phyloP scores from a whole-genome alignment of 2,888 invertebrate genomes.

The Ophioninae sp. region DNA sequence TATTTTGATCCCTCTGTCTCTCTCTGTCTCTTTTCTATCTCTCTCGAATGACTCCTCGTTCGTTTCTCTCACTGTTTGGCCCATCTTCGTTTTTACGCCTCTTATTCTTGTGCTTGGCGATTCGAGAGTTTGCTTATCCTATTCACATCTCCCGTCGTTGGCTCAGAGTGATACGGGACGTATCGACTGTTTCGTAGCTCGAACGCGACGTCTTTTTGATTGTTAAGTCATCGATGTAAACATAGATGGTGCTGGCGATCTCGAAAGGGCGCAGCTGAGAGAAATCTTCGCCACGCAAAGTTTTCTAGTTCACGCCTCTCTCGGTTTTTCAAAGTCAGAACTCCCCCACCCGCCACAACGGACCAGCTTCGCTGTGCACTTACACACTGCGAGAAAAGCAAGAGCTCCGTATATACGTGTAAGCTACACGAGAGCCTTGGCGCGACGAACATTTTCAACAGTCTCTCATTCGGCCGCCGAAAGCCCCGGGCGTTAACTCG shows the following conservation, averaged over 20 bases:
- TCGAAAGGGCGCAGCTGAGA: background rate
- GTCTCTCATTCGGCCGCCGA: conserved; percentile 54
- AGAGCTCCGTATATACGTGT: conserved; percentile 15
- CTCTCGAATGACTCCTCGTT: background rate
- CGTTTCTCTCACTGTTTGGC: background rate
- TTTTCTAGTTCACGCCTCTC: conserved; percentile 6
- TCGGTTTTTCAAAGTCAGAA: background rate
- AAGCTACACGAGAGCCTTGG: conserved; percentile 22
- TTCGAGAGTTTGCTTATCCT: conserved; percentile 38
- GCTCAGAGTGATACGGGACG: conserved; percentile 17
- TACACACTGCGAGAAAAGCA: conserved; percentile 48
- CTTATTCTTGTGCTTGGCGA: conserved; percentile 25
- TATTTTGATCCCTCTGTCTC: background rate
- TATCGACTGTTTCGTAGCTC: background rate
- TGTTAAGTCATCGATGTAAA: conserved; percentile 9
- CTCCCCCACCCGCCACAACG: too few relatives aligned
- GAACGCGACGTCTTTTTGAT: conserved; percentile 3
- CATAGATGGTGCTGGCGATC: background rate
- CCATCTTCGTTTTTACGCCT: conserved; percentile 20
- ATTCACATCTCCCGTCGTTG: background rate
- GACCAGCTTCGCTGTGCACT: conserved; percentile 1
- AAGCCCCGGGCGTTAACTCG: conserved; percentile 57
- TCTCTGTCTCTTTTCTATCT: background rate
- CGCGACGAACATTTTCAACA: conserved; percentile 35
- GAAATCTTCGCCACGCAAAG: background rate